phyloP scores from a whole-genome alignment of 1,140 invertebrate species.

The Brachionus paranguensis region DNA sequence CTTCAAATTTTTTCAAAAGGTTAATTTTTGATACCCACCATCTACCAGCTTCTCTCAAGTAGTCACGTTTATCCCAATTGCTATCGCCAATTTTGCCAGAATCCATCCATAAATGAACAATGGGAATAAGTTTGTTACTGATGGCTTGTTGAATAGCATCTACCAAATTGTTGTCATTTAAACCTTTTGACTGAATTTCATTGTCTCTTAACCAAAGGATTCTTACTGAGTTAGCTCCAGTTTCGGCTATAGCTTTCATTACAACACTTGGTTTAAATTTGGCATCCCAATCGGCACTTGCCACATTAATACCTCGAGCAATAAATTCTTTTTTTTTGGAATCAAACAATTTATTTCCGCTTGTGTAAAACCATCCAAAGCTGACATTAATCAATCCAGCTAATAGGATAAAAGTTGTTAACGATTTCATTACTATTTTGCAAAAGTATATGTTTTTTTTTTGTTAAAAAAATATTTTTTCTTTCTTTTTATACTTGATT shows the following conservation, averaged over 20 bases:
- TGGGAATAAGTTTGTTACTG: neutral
- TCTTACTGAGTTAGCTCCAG: neutral
- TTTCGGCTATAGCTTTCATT: neutral
- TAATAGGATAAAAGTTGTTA: neutral
- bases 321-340: neutral
- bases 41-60: neutral
- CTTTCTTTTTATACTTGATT: neutral
- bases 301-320: neutral
- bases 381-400: neutral
- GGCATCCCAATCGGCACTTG: neutral
- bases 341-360: neutral
- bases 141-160: conserved; percentile 4
- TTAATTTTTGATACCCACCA: neutral
- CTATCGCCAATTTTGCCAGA: neutral
- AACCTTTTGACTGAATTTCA: neutral
- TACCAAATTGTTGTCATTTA: conserved; percentile 2
- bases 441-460: neutral
- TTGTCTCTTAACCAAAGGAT: neutral
- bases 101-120: neutral
- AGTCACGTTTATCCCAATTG: neutral
- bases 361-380: neutral
- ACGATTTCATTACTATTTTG: neutral
- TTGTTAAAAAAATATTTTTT: neutral
- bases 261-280: neutral
- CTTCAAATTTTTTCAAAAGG: neutral